Conservation (phyloP, 30 jellyfish, hydroid and myxozoan species). For the Turritopsis dohrnii region DNA sequence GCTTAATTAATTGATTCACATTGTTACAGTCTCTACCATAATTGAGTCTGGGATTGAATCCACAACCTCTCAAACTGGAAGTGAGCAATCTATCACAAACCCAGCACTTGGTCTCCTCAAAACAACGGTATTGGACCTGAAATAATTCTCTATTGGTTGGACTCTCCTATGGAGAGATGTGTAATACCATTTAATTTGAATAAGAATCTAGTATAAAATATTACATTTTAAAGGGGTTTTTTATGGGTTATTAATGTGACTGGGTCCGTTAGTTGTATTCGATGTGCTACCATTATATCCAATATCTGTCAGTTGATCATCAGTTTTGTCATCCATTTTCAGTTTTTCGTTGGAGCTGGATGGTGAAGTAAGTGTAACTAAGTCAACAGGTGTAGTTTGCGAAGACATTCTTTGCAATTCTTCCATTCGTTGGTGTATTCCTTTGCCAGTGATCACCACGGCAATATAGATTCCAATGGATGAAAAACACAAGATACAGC, state of each 20-base stretch:
- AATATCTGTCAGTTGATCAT: background rate
- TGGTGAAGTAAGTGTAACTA: background rate
- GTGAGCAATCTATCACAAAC: too few species aligned
- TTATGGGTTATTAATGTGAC: background rate
- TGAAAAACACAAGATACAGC: slow-evolving; percentile 81
- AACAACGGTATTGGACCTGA: too few species aligned
- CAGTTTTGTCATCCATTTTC: background rate
- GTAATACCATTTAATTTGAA: background rate
- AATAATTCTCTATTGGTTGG: too few species aligned
- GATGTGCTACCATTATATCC: background rate
- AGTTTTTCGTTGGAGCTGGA: background rate
- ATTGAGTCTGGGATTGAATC: too few species aligned
- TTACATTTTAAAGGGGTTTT: background rate
- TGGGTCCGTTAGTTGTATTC: background rate
- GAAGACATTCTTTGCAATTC: slow-evolving; percentile 20
- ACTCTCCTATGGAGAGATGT: background rate
- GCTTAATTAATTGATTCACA: too few species aligned
- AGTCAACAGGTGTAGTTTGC: background rate
- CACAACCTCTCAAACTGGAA: too few species aligned
- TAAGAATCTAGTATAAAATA: background rate
- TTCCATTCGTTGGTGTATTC: slow-evolving; percentile 24
- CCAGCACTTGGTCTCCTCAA: too few species aligned
- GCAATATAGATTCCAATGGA: slow-evolving; percentile 89
- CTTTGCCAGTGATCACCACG: slow-evolving; percentile 82
- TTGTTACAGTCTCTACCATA: too few species aligned